Percentiles rank a stretch among this genome's conserved stretches.
Conservation (phyloP, 2,797 vertebrate genomes). For the Acanthurus leucopareius region DNA sequence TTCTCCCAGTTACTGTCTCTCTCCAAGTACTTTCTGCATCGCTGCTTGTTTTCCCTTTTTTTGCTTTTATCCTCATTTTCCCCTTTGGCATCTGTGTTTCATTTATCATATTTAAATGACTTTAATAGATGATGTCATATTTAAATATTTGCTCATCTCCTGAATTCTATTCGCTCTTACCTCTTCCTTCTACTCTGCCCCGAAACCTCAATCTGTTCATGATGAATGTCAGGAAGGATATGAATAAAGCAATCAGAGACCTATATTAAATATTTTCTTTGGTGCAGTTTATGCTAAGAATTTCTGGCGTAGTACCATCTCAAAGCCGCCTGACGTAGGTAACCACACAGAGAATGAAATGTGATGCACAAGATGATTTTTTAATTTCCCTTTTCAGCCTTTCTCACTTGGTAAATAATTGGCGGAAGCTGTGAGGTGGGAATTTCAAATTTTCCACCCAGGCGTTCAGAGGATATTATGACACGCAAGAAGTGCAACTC, state of each 20-base stretch:
- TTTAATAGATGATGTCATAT: slow-evolving; percentile 33
- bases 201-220: slow-evolving; percentile 18
- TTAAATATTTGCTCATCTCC: slow-evolving; percentile 12
- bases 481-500: slow-evolving; percentile 14
- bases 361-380: slow-evolving; percentile 28
- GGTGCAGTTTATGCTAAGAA: slow-evolving; percentile 6
- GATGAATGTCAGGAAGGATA: slow-evolving; percentile 20
- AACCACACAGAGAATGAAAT: slow-evolving; percentile 20
- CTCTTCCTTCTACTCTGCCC: neutral
- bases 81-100: slow-evolving; percentile 24
- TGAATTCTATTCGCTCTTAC: neutral
- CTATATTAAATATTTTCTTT: slow-evolving; percentile 34
- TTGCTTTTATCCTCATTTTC: slow-evolving; percentile 26
- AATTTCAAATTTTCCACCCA: slow-evolving; percentile 41
- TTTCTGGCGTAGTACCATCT: neutral
- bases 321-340: slow-evolving; percentile 6
- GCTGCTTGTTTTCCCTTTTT: slow-evolving; percentile 7
- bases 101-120: slow-evolving; percentile 46
- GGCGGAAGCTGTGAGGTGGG: slow-evolving; percentile 11
- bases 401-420: slow-evolving; percentile 43
- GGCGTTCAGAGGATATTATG: slow-evolving; percentile 4
- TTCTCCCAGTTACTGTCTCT: slow-evolving; percentile 56
- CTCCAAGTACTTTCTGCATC: slow-evolving; percentile 23
- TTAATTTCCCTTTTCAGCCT: slow-evolving; percentile 33
- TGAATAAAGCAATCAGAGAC: slow-evolving; percentile 19